Evolutionary conservation across 2,888 invertebrate genomes (phyloP).

Genomic region (Mesochorus sp.): DNA sequence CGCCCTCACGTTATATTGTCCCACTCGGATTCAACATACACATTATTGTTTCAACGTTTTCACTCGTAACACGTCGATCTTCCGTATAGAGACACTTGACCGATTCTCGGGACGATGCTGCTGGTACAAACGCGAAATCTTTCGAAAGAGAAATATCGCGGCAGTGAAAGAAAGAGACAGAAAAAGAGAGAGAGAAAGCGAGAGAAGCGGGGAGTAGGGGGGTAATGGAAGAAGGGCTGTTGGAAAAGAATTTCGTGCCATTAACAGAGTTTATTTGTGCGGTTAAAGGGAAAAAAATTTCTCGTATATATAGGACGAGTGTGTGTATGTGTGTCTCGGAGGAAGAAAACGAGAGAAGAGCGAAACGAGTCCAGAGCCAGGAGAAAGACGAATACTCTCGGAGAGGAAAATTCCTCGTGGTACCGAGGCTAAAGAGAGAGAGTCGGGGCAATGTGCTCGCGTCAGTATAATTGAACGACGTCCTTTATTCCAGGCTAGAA

Average conservation of each 20-base stretch:
- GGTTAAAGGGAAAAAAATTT: conserved; percentile 27
- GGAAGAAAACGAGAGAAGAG: conserved; percentile 19
- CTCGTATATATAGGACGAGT: conserved; percentile 1
- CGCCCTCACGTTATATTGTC: background rate
- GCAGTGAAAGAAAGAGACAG: background rate
- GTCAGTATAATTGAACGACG: conserved; percentile 73
- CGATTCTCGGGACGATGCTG: background rate
- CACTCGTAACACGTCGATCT: conserved; percentile 42
- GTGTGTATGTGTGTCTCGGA: background rate
- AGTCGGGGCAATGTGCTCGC: background rate
- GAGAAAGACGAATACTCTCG: conserved; percentile 63
- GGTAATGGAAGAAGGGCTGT: conserved; percentile 48
- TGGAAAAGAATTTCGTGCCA: conserved; percentile 64
- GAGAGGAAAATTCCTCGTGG: conserved; percentile 58
- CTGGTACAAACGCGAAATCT: conserved; percentile 1
- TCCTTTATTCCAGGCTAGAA: conserved; percentile 70
- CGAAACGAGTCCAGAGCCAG: conserved; percentile 37
- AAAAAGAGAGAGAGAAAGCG: conserved; percentile 23
- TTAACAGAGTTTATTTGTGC: conserved; percentile 62
- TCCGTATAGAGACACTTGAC: conserved; percentile 58
- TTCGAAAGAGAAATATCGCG: conserved; percentile 16
- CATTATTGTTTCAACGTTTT: conserved; percentile 52
- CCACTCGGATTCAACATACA: conserved; percentile 7
- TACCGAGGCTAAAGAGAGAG: conserved; percentile 3
- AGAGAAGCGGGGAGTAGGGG: conserved; percentile 38